A percentile compares a stretch with the other conserved stretches of the same genome.
These are phyloP conservation scores for Macrophya alboannulata DNA, from an alignment of 2,888 invertebrate genomes.

Conservation along the genomic window DNA sequence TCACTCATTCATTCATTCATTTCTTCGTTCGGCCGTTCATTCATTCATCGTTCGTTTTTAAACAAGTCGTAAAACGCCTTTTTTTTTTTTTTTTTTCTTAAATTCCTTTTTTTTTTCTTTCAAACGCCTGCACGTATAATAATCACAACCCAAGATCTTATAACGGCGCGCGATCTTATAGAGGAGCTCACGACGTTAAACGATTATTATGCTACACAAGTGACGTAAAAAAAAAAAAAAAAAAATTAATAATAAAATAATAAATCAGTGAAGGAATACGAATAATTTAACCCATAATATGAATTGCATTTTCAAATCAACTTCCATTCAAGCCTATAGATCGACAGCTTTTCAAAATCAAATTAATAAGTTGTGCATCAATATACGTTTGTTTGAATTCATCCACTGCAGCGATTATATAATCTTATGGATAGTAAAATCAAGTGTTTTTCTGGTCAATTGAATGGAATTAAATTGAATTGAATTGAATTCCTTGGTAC, in stretches of 20 bases:
- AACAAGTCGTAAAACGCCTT: background rate
- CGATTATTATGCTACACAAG: background rate
- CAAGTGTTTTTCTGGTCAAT: background rate
- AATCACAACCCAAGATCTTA: slow-evolving; percentile 27
- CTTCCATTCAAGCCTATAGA: no score
- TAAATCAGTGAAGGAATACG: no score
- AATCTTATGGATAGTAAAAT: background rate
- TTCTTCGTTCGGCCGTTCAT: slow-evolving; percentile 5
- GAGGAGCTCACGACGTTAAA: background rate
- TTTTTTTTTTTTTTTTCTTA: background rate
- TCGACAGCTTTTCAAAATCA: no score
- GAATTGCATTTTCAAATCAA: no score
- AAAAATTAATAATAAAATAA: background rate
- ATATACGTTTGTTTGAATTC: background rate
- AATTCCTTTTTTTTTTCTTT: background rate
- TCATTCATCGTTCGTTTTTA: background rate
- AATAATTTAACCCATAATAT: no score
- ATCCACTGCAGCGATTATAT: background rate
- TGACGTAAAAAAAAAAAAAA: background rate
- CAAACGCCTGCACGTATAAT: background rate
- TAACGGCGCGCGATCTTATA: background rate
- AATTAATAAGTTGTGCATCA: no score
- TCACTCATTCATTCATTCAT: slow-evolving; percentile 9
- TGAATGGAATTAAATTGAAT: background rate
- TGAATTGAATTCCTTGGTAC: slow-evolving; percentile 17